A percentile compares a stretch with the other conserved stretches of the same genome.
phyloP scores from a whole-genome alignment of 2,888 invertebrate species.

The Kuschelorhynchus macadamiae region DNA sequence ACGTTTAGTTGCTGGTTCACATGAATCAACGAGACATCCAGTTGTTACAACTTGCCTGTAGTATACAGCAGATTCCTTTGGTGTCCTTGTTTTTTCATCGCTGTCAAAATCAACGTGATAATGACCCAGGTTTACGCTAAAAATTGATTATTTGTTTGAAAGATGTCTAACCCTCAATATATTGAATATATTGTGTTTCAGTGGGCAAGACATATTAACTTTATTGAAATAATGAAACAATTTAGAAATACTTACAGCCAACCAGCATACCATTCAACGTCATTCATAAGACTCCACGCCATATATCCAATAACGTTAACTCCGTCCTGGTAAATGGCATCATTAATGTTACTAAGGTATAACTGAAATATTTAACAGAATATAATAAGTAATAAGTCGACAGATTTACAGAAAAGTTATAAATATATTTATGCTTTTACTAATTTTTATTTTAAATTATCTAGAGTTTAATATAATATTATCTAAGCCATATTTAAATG shows the following conservation, averaged over 20 bases:
- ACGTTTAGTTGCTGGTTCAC: neutral
- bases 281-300: constrained; percentile 55
- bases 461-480: too few species aligned
- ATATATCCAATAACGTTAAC: constrained; percentile 53
- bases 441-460: too few species aligned
- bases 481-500: too few species aligned
- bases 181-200: too few species aligned
- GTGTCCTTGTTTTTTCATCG: constrained; percentile 39
- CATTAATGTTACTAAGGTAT: constrained; percentile 47
- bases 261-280: constrained; percentile 54
- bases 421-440: too few species aligned
- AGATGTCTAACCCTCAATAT: too few species aligned
- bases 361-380: constrained; percentile 41
- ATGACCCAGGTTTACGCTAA: constrained; percentile 61
- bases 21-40: constrained; percentile 35
- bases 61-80: constrained; percentile 44
- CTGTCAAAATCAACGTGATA: constrained; percentile 48
- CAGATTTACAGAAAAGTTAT: too few species aligned
- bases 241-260: constrained; percentile 49
- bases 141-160: too few species aligned
- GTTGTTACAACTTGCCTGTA: constrained; percentile 41
- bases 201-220: too few species aligned
- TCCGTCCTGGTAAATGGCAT: constrained; percentile 51
- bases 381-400: neutral
- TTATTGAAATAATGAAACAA: too few species aligned